These are phyloP conservation scores for Nothoprocta perdicaria DNA, from an alignment of 2,113 vertebrate species.

Conservation along the genomic window DNA sequence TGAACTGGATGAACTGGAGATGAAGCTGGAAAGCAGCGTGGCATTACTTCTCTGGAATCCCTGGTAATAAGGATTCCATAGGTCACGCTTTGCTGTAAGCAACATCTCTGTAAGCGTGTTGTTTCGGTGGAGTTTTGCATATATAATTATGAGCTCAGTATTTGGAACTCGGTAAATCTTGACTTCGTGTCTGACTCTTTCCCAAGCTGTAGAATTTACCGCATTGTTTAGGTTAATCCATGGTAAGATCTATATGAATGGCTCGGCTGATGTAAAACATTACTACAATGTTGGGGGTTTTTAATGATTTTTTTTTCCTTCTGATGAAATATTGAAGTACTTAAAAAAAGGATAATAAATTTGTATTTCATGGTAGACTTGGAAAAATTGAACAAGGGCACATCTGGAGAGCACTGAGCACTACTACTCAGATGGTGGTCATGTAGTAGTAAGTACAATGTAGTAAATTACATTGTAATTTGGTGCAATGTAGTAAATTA, in stretches of 20 bases:
- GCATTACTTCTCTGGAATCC: not conserved
- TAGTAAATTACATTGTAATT: not conserved
- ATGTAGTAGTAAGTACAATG: not conserved
- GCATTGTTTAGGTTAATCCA: not conserved
- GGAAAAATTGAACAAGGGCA: not conserved
- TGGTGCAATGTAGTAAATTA: not conserved
- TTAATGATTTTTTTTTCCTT: not conserved
- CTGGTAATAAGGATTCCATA: not conserved
- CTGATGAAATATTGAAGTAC: not conserved
- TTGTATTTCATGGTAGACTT: not conserved
- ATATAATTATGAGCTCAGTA: not conserved
- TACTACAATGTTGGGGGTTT: not conserved
- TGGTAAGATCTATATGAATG: not conserved
- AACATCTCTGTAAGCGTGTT: not conserved
- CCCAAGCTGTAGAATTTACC: not conserved
- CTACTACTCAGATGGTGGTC: not conserved
- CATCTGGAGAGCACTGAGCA: not conserved
- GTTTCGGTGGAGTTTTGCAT: not conserved
- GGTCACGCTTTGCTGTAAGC: not conserved
- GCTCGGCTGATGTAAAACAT: not conserved
- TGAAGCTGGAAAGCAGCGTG: rapidly evolving
- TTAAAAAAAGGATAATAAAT: not conserved
- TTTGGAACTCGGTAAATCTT: not conserved
- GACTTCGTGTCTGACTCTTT: not conserved
- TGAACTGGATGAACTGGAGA: not conserved